Evolutionary conservation across 2,888 invertebrate genomes (phyloP).

Genomic region (Drosophila cognata): DNA sequence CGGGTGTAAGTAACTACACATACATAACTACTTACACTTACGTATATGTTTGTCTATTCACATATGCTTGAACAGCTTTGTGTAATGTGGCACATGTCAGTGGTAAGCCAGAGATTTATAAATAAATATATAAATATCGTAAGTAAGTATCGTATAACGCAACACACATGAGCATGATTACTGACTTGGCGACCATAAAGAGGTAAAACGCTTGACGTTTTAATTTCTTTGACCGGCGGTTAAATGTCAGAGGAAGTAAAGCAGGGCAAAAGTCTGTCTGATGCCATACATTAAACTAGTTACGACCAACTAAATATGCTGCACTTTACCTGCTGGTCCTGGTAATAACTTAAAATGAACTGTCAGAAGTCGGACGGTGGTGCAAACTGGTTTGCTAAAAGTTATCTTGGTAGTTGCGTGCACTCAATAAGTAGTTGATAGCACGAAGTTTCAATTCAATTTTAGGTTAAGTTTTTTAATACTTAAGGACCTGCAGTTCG

Average conservation of each 20-base stretch:
- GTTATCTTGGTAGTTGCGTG: neutral
- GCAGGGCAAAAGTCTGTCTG: too few relatives aligned
- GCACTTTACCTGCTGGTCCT: neutral
- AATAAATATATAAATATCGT: neutral
- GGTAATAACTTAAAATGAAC: neutral
- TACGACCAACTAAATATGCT: neutral
- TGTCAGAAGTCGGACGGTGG: neutral
- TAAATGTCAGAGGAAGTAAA: neutral
- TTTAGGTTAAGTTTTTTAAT: neutral
- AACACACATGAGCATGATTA: neutral
- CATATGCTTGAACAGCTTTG: neutral
- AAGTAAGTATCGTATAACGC: too few relatives aligned
- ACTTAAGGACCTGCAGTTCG: neutral
- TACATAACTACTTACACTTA: neutral
- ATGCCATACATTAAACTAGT: conserved; percentile 10
- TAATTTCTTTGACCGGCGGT: neutral
- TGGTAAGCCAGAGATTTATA: conserved; percentile 22
- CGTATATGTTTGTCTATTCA: neutral
- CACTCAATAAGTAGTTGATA: neutral
- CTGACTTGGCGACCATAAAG: conserved; percentile 13
- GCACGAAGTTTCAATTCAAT: neutral
- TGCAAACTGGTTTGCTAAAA: neutral
- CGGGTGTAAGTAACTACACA: neutral
- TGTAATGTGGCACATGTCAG: conserved; percentile 13
- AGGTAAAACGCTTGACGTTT: neutral